Evolutionary conservation across 2,113 vertebrate genomes (phyloP).

Genomic region (Nothobranchius kuhntae): DNA sequence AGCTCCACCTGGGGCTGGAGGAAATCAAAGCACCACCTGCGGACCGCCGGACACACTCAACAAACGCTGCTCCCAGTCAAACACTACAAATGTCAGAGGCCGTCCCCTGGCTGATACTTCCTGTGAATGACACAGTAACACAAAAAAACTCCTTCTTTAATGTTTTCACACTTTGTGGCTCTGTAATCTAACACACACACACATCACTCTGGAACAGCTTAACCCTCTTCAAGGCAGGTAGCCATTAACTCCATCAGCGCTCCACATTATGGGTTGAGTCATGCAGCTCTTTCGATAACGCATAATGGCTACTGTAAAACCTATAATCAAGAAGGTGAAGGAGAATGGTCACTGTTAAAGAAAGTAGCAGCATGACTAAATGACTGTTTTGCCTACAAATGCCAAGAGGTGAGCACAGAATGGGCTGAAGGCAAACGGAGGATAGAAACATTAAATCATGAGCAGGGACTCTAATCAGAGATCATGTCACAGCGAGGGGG

Average conservation of each 20-base stretch:
- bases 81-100: slow-evolving; percentile 41
- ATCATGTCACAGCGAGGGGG: too few relatives aligned
- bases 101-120: slow-evolving; percentile 3
- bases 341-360: slow-evolving; percentile 35
- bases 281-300: slow-evolving; percentile 17
- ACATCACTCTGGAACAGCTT: neutral
- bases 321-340: slow-evolving; percentile 52
- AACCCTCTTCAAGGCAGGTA: slow-evolving; percentile 38
- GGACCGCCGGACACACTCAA: slow-evolving; percentile 25
- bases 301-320: neutral
- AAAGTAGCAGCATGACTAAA: slow-evolving; percentile 55
- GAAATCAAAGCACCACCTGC: slow-evolving; percentile 62
- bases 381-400: slow-evolving; percentile 52
- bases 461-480: too few relatives aligned
- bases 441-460: neutral
- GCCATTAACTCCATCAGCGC: slow-evolving; percentile 50
- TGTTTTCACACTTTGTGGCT: slow-evolving; percentile 11
- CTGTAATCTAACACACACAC: slow-evolving; percentile 1
- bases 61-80: slow-evolving; percentile 27
- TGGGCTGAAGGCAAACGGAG: neutral
- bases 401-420: slow-evolving; percentile 23
- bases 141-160: slow-evolving; percentile 11
- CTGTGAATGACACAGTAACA: neutral
- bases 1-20: slow-evolving; percentile 48
- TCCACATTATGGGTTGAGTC: slow-evolving; percentile 38